Conservation (phyloP, 35 echinoderm and acorn worm genomes). For the Strongylocentrotus purpuratus region DNA sequence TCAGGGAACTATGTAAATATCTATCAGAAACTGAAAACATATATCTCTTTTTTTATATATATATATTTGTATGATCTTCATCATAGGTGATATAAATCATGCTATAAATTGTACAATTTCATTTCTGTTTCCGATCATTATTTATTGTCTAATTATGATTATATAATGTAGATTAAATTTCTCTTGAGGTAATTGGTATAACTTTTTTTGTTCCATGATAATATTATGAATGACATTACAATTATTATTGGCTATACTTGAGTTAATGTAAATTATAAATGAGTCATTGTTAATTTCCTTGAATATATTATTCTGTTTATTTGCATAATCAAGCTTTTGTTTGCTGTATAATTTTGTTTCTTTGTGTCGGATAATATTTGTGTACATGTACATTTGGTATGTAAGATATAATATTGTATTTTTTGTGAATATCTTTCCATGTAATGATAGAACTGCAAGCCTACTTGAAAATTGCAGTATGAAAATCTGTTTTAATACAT, state of each 20-base stretch:
- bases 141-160: constrained; percentile 6
- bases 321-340: background rate
- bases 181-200: background rate
- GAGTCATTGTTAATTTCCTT: background rate
- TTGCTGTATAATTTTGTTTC: background rate
- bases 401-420: constrained; percentile 20
- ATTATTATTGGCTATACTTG: background rate
- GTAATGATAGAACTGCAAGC: constrained; percentile 9
- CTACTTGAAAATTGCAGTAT: constrained; percentile 17
- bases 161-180: background rate
- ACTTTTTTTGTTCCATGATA: background rate
- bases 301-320: background rate
- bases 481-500: constrained; percentile 6
- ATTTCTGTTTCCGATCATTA: background rate
- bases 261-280: background rate
- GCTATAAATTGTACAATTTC: background rate
- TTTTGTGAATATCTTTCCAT: background rate
- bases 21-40: background rate
- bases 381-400: constrained; percentile 5
- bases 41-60: background rate
- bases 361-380: background rate
- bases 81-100: background rate
- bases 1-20: constrained; percentile 5
- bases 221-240: background rate
- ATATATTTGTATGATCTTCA: constrained; percentile 7